Evolutionary conservation across 1,140 invertebrate species (phyloP), one percentile per base, ranked within the genome.

Genomic region (Panulirus ornatus): DNA sequence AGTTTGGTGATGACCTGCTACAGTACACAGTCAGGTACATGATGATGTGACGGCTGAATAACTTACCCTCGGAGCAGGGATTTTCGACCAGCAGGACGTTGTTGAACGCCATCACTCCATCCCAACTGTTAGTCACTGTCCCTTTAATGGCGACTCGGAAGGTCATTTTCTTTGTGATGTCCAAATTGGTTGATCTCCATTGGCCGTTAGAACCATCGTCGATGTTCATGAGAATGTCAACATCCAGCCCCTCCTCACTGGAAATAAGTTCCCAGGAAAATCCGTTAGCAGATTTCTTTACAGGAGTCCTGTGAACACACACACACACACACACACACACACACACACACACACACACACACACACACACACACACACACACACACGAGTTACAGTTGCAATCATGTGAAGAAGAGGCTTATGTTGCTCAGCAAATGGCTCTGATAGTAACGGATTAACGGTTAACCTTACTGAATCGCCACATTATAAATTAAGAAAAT

Each of bases 21-120:
- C n/a, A n/a, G n/a, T n/a, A n/a, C n/a, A n/a, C n/a, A n/a, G 30
- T 8, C 16, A 19, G 71, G 6, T 27, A 3, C 22, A 30, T 3
- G 36, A 36, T 75, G n/a, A 36, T 19, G 2, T 22, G 70, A 42
- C 34, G 19, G 0, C n/a, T 19, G 63, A 58, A 22, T 16, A 42
- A 58, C 22, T 8, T 22, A 89, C 87, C 87, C 63, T 89, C 87
- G 1, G 78, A 40, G 44, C 87, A 89, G 0, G 76, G 79, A 22
- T 73, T 22, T n/a, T 89, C 19, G 5, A 54, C 38, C 42, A 89
- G 27, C 19, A 58, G 34, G 27, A 89, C 58, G 42, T 51, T 54
- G 47, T 51, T 83, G 66, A 89, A 83, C 14, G 79, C 70, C 79
- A 89, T 58, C 34, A 44, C 19, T 22, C 87, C 87, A 16, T 58